These are phyloP conservation scores for Seira ritae DNA, from an alignment of 2,888 invertebrate species.

Conservation along the genomic window DNA sequence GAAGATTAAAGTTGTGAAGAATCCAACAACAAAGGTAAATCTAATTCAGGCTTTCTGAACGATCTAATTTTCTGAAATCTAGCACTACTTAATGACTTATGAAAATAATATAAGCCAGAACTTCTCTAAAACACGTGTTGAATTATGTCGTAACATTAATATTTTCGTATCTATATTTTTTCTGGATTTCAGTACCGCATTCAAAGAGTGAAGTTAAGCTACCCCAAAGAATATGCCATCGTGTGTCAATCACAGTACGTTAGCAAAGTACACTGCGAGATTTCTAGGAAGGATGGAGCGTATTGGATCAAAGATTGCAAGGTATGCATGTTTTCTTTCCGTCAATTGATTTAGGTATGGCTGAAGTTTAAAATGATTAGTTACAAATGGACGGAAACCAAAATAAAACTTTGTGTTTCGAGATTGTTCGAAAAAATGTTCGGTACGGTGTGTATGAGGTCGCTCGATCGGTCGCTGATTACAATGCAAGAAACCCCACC, in stretches of 20 bases:
- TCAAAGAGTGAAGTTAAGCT: background rate
- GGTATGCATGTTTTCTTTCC: slow-evolving; percentile 35
- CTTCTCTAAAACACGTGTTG: background rate
- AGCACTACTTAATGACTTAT: too few relatives aligned
- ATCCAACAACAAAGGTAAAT: slow-evolving; percentile 35
- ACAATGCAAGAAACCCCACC: too few relatives aligned
- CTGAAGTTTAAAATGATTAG: background rate
- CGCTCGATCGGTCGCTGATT: background rate
- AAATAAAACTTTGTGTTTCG: background rate
- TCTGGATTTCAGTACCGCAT: slow-evolving; percentile 22
- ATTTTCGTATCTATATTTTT: background rate
- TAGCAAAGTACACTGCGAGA: slow-evolving; percentile 52
- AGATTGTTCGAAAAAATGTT: too few relatives aligned
- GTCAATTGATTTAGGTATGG: background rate
- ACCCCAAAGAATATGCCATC: slow-evolving; percentile 21
- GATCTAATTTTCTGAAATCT: too few relatives aligned
- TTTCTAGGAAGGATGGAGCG: slow-evolving; percentile 39
- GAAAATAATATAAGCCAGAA: background rate
- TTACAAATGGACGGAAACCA: background rate
- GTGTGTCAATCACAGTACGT: slow-evolving; percentile 47
- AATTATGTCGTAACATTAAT: background rate
- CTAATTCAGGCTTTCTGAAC: too few relatives aligned
- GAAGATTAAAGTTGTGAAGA: background rate
- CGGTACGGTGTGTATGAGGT: too few relatives aligned
- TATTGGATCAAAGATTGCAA: slow-evolving; percentile 59